Evolutionary conservation across 2,888 invertebrate species (phyloP), one percentile per base, ranked within the genome.

Genomic region (Rosalia funebris): DNA sequence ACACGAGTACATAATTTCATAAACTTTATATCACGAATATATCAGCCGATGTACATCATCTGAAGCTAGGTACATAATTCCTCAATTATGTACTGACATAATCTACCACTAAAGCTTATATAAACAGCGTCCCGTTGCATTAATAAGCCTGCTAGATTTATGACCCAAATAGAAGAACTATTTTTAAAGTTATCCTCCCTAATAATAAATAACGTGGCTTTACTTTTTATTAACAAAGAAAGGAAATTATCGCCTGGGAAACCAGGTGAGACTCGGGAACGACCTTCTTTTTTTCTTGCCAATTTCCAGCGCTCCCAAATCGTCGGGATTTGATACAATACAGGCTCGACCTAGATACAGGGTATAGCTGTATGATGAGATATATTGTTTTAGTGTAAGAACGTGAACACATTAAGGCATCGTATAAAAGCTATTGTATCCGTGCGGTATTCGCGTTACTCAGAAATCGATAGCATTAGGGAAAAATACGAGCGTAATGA

Each of bases 321-420:
- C 9, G 31, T 20, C 39, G 25, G 15, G 15, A 50, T 20, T n/a
- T 25, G 39, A 50, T 50, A 50, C 39, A 50, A 50, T 39, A 20
- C 15, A 20, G 37, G 25, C 25, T 14, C 31, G 50, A 50, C 50
- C 50, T 25, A 50, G 50, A 39, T 37, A 39, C 25, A 20, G 39
- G 10, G 7, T 5, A 50, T 34, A 46, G 16, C 36, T 36, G 36
- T 48, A 50, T 50, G 39, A 50, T 50, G 50, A 37, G 39, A 50
- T 37, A 50, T 50, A 50, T 50, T 50, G 50, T 50, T 50, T 50
- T 50, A 50, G 39, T 50, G 50, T 37, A 31, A 36, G 10, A 14
- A 39, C 50, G 37, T 50, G 25, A 50, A 50, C 39, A 50, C 37
- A 12, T 36, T 36, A 39, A 20, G 50, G 25, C 48, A n/a, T 36